These are phyloP conservation scores for Pyrocephalus nanus DNA, from an alignment of 2,797 vertebrate species.

Conservation along the genomic window DNA sequence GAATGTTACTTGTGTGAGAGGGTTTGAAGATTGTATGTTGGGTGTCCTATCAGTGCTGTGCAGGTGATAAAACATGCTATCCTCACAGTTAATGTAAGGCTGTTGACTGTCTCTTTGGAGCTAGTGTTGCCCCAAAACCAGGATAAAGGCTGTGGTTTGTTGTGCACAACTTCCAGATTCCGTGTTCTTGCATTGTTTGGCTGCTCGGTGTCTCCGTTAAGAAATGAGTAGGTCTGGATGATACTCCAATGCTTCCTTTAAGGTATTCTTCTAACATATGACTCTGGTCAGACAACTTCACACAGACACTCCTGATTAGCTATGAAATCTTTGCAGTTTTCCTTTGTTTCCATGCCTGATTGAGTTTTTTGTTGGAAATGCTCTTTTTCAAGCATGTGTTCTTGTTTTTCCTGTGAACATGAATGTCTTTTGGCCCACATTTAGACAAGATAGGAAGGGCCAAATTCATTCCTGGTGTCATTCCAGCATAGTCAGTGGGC, in stretches of 20 bases:
- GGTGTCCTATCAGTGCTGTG: not conserved
- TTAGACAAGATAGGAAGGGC: conserved; percentile 35
- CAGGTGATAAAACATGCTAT: not conserved
- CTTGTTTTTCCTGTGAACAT: conserved; percentile 72
- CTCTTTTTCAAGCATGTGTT: conserved; percentile 70
- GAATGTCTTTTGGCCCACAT: conserved; percentile 47
- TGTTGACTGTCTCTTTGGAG: not conserved
- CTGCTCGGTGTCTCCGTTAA: not conserved
- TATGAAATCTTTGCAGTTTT: not conserved
- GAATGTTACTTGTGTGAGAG: accelerated
- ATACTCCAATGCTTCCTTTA: not conserved
- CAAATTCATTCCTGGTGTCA: conserved; percentile 33
- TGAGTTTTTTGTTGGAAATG: conserved; percentile 67
- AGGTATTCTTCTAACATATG: not conserved
- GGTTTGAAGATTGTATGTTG: accelerated
- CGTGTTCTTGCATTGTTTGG: accelerated
- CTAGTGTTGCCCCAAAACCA: not conserved
- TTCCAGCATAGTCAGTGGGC: not conserved
- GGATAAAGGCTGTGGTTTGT: not conserved
- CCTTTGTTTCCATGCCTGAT: conserved; percentile 39
- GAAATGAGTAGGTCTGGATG: not conserved
- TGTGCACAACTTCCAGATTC: not conserved
- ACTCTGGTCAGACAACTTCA: not conserved
- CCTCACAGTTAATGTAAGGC: accelerated
- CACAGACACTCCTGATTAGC: not conserved